Evolutionary conservation across 1,140 invertebrate species (phyloP).

Genomic region (Patella vulgata): DNA sequence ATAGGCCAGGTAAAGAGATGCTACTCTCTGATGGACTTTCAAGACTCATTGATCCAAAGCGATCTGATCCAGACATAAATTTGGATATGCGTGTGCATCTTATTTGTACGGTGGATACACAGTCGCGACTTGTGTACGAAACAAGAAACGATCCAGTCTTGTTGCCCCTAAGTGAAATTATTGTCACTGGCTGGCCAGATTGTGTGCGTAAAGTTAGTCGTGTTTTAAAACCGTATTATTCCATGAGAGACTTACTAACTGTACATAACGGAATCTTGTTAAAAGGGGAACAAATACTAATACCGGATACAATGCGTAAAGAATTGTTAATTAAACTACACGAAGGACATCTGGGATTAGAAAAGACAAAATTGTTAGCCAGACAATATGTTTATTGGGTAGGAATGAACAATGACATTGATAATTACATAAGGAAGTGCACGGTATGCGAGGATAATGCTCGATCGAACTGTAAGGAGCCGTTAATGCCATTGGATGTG

Average conservation of each 20-base stretch:
- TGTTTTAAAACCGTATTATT: conserved; percentile 18
- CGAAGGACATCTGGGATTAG: conserved; percentile 30
- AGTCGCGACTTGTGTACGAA: conserved; percentile 8
- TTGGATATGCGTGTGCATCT: conserved; percentile 1
- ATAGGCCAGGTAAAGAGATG: conserved; percentile 60
- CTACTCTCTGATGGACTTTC: conserved; percentile 55
- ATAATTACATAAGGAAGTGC: conserved; percentile 32
- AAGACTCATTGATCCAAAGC: conserved; percentile 15
- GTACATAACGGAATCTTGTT: conserved; percentile 29
- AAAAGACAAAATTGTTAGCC: conserved; percentile 28
- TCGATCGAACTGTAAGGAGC: conserved; percentile 26
- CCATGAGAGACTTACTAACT: conserved; percentile 33
- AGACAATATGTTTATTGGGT: conserved; percentile 37
- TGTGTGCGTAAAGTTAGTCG: conserved; percentile 3
- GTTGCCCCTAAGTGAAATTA: conserved; percentile 3
- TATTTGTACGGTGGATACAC: conserved; percentile 6
- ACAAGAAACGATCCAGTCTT: conserved; percentile 15
- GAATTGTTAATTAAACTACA: conserved; percentile 33
- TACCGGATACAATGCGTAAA: conserved; percentile 18
- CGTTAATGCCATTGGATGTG: conserved; percentile 16
- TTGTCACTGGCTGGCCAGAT: conserved; percentile 29
- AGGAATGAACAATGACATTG: conserved; percentile 39
- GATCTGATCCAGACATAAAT: background rate
- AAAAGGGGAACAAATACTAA: conserved; percentile 31
- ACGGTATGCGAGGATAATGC: conserved; percentile 28